Evolutionary conservation across 2,888 invertebrate species (phyloP).

Genomic region (Ephialtes manifestator): DNA sequence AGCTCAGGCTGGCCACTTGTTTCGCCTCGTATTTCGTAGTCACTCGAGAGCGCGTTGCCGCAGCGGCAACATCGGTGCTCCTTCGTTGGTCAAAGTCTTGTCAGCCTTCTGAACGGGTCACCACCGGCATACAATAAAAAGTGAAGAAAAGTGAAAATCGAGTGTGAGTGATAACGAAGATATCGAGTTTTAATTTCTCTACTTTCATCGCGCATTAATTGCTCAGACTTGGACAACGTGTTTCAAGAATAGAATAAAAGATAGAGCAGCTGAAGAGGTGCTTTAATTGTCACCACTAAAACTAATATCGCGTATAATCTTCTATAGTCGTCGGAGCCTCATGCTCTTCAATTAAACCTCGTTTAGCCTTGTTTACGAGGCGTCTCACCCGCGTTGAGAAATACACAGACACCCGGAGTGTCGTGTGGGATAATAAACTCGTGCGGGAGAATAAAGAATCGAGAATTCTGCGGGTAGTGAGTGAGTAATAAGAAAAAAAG

Average conservation of each 20-base stretch:
- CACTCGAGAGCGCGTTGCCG: constrained; percentile 84
- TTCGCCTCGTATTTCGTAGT: constrained; percentile 75
- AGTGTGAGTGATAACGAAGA: constrained; percentile 10
- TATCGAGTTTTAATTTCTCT: neutral
- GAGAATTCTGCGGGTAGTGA: constrained; percentile 52
- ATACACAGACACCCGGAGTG: constrained; percentile 19
- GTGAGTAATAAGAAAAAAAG: constrained; percentile 5
- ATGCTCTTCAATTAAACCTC: constrained; percentile 72
- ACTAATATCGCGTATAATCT: constrained; percentile 4
- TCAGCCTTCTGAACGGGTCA: neutral
- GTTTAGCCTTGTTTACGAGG: constrained; percentile 67
- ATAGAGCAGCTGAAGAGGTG: constrained; percentile 16
- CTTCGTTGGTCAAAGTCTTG: neutral
- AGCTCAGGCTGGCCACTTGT: constrained; percentile 79
- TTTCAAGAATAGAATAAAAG: constrained; percentile 19
- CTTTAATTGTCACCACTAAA: constrained; percentile 12
- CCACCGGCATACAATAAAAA: neutral
- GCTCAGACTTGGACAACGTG: neutral
- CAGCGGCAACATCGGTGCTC: constrained; percentile 79
- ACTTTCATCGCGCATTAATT: neutral
- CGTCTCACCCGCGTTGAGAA: constrained; percentile 24
- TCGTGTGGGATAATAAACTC: constrained; percentile 20
- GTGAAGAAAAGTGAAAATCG: constrained; percentile 24
- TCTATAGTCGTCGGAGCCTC: constrained; percentile 27
- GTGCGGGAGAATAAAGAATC: constrained; percentile 44